Percentiles rank a stretch among this genome's conserved stretches.
Conservation (phyloP, 2,888 invertebrate species). For the Chrysolina haemoptera region DNA sequence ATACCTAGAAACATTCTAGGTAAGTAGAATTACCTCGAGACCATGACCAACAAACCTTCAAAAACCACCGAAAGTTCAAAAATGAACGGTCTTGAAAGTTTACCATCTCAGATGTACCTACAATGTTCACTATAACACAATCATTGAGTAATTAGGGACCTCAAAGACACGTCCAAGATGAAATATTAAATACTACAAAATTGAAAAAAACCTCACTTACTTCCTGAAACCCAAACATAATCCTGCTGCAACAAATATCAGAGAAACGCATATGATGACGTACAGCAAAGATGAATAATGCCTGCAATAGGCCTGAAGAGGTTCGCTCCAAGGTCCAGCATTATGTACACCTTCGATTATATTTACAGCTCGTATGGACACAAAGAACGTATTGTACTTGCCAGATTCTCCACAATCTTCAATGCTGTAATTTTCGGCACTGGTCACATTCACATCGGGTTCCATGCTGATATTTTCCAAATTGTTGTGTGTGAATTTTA, state of each 20-base stretch:
- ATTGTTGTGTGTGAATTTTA: constrained; percentile 66
- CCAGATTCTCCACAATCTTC: constrained; percentile 58
- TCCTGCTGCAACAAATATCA: constrained; percentile 42
- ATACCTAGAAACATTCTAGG: too few relatives aligned
- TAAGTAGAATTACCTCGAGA: too few relatives aligned
- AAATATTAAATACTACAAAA: too few relatives aligned
- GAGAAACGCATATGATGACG: constrained; percentile 43
- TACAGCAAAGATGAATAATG: constrained; percentile 44
- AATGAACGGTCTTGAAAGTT: too few relatives aligned
- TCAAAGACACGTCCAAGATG: too few relatives aligned
- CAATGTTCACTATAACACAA: too few relatives aligned
- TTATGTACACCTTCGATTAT: constrained; percentile 54
- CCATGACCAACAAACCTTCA: too few relatives aligned
- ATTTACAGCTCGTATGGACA: constrained; percentile 67
- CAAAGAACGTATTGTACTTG: constrained; percentile 54
- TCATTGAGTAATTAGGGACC: too few relatives aligned
- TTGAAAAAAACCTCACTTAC: constrained; percentile 45
- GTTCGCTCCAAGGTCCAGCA: constrained; percentile 65
- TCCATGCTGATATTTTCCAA: constrained; percentile 19
- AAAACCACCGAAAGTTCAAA: too few relatives aligned
- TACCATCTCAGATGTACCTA: too few relatives aligned
- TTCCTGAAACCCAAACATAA: constrained; percentile 48
- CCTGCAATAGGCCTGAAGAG: constrained; percentile 58
- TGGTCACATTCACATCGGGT: constrained; percentile 38
- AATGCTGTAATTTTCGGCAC: constrained; percentile 42